phyloP scores from a whole-genome alignment of 2,113 vertebrate genomes.

The Notothenia coriiceps region DNA sequence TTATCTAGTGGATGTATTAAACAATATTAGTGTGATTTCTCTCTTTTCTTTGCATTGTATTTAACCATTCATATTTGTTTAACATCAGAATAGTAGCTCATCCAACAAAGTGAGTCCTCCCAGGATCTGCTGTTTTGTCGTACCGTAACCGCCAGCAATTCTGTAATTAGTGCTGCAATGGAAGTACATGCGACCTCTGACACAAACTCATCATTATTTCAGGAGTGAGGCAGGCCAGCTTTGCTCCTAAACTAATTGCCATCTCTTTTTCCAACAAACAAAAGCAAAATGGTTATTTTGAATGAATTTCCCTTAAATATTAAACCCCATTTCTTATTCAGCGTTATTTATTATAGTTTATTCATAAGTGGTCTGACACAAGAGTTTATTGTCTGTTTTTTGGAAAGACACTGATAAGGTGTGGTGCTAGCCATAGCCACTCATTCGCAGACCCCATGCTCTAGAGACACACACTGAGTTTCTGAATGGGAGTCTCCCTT shows the following conservation, averaged over 20 bases:
- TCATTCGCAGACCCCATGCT: too few relatives aligned
- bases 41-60: constrained; percentile 10
- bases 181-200: constrained; percentile 63
- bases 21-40: constrained; percentile 7
- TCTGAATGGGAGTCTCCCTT: too few relatives aligned
- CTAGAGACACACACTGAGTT: too few relatives aligned
- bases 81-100: constrained; percentile 35
- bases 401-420: too few relatives aligned
- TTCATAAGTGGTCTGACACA: too few relatives aligned
- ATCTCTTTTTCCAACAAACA: constrained; percentile 5
- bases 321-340: too few relatives aligned
- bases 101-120: constrained; percentile 38
- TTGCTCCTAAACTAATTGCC: background rate
- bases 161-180: constrained; percentile 68
- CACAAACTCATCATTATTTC: constrained; percentile 81
- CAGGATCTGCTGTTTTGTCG: constrained; percentile 46
- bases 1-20: background rate
- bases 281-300: background rate
- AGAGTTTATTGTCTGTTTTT: too few relatives aligned
- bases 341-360: too few relatives aligned
- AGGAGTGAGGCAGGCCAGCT: constrained; percentile 35
- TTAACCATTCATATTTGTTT: constrained; percentile 52
- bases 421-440: too few relatives aligned
- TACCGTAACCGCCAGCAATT: constrained; percentile 56
- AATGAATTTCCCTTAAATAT: too few relatives aligned